These are phyloP conservation scores for Drosophila watanabei DNA, from an alignment of 1,140 invertebrate species.

Conservation along the genomic window DNA sequence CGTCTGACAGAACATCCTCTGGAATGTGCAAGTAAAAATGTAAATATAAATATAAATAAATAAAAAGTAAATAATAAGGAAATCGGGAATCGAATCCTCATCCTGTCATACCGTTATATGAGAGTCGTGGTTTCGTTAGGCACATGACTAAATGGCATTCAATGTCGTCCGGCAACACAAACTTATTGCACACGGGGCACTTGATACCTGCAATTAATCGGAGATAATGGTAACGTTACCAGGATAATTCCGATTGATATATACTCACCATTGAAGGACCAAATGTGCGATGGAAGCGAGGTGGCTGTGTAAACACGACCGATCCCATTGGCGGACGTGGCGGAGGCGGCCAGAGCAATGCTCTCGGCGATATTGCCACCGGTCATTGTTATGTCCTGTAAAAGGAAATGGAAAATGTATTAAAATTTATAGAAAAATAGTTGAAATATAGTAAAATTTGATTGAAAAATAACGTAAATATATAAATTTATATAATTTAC, in stretches of 20 bases:
- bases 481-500: too few relatives aligned
- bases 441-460: too few relatives aligned
- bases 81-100: neutral
- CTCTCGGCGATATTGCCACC: conserved; percentile 85
- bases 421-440: too few relatives aligned
- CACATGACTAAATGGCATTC: conserved; percentile 99
- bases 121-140: conserved; percentile 98
- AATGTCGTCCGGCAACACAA: conserved; percentile 98
- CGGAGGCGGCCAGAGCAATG: conserved; percentile 86
- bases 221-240: neutral
- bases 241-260: neutral
- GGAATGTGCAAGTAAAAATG: neutral
- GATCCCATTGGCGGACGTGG: conserved; percentile 86
- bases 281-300: conserved; percentile 95
- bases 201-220: conserved; percentile 91
- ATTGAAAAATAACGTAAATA: too few relatives aligned
- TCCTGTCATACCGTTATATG: conserved; percentile 97
- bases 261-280: conserved; percentile 93
- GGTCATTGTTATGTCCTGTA: conserved; percentile 78
- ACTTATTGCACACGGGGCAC: conserved; percentile 99
- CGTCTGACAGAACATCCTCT: conserved; percentile 98
- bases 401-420: too few relatives aligned
- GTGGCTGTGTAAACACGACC: conserved; percentile 94
- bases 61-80: neutral
- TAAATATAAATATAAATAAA: conserved; percentile 2